Conservation (phyloP, 2,113 vertebrate species). For the Orientallactaga bullata region DNA sequence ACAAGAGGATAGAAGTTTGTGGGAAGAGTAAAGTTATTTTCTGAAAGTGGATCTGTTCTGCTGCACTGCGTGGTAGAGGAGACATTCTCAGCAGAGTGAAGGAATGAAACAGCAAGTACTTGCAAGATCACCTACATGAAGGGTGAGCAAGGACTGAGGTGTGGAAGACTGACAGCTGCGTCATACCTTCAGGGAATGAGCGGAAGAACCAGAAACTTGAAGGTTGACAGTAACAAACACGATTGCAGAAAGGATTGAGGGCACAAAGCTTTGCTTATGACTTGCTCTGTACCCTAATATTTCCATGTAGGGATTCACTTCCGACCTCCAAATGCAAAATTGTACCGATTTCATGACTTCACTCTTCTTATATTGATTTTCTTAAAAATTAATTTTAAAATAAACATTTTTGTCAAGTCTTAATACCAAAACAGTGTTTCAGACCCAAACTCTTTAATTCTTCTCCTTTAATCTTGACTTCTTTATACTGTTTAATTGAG, state of each 20-base stretch:
- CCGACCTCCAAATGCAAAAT: not conserved
- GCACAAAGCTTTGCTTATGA: not conserved
- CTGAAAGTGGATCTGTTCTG: not conserved
- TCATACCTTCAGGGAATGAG: not conserved
- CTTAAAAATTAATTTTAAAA: not conserved
- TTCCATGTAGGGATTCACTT: not conserved
- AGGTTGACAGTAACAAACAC: not conserved
- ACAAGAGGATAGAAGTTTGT: not conserved
- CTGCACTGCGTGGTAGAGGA: not conserved
- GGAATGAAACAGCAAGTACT: not conserved
- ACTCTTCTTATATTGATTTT: not conserved
- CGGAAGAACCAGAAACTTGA: not conserved
- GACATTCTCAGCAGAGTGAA: not conserved
- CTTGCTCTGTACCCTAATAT: not conserved
- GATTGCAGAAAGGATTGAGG: not conserved
- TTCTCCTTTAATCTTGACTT: not conserved
- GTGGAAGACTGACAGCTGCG: not conserved
- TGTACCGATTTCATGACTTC: not conserved
- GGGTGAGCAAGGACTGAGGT: not conserved
- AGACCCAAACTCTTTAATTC: not conserved
- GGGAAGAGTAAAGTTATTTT: not conserved
- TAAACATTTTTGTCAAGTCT: not conserved
- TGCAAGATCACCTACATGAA: not conserved
- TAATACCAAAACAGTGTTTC: slow-evolving; percentile 13
- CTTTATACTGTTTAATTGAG: not conserved